Conservation (phyloP, 2,113 vertebrate genomes). For the Corythornis madagascariensis region DNA sequence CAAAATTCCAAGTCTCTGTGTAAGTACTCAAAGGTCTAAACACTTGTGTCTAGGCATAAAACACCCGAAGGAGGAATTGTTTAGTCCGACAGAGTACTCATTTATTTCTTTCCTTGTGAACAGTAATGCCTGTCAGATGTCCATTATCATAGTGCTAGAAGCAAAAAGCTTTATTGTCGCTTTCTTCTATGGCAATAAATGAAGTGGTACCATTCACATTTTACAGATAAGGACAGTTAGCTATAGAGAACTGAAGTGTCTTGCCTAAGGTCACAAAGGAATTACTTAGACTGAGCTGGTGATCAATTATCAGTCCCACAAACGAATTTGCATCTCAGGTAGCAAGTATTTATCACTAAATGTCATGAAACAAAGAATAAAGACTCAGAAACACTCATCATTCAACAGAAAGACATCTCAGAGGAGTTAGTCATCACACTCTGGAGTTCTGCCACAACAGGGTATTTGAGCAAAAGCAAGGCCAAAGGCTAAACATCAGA, state of each 20-base stretch:
- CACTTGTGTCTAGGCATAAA: background rate
- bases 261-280: background rate
- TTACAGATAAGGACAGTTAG: background rate
- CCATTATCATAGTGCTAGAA: background rate
- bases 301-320: background rate
- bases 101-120: background rate
- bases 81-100: background rate
- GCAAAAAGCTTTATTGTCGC: background rate
- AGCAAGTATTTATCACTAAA: background rate
- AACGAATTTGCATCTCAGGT: background rate
- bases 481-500: background rate
- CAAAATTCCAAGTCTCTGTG: background rate
- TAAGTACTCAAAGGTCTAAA: background rate
- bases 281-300: background rate
- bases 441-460: background rate
- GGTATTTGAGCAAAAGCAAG: background rate
- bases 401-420: background rate
- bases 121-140: background rate
- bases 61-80: background rate
- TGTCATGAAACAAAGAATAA: background rate
- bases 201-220: background rate
- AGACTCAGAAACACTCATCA: background rate
- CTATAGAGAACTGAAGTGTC: background rate
- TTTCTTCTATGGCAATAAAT: background rate
- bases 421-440: background rate